Evolutionary conservation across 2,797 vertebrate species (phyloP).

Genomic region (Neostethus bicornis): DNA sequence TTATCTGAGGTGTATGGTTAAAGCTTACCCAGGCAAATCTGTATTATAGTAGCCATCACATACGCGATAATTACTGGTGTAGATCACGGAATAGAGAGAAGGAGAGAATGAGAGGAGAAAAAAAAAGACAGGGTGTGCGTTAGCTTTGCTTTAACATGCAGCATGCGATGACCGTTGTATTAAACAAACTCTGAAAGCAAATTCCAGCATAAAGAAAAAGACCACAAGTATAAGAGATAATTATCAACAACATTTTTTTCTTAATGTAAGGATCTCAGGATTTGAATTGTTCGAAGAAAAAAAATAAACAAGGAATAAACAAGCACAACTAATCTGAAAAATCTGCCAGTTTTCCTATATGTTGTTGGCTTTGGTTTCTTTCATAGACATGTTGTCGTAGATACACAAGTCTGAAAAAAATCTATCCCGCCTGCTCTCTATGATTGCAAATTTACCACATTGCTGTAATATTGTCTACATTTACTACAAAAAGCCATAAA

Average conservation of each 20-base stretch:
- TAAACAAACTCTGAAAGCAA: constrained; percentile 35
- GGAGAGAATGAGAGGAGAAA: constrained; percentile 74
- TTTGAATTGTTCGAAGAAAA: constrained; percentile 36
- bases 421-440: constrained; percentile 30
- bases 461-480: constrained; percentile 39
- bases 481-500: constrained; percentile 33
- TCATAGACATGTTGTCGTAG: constrained; percentile 45
- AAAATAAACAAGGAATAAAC: constrained; percentile 20
- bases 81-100: constrained; percentile 87
- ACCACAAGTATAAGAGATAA: constrained; percentile 47
- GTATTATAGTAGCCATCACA: constrained; percentile 99
- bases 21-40: constrained; percentile 99
- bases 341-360: constrained; percentile 25
- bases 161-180: constrained; percentile 84
- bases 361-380: constrained; percentile 44
- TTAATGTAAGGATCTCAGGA: constrained; percentile 21
- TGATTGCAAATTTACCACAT: constrained; percentile 61
- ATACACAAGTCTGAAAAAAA: constrained; percentile 52
- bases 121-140: constrained; percentile 89
- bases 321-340: constrained; percentile 12
- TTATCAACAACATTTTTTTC: constrained; percentile 28
- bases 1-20: constrained; percentile 85
- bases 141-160: constrained; percentile 91
- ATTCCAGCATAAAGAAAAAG: constrained; percentile 37
- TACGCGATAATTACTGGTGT: constrained; percentile 99